Conservation (phyloP, 2,797 vertebrate genomes). For the Tarsius wallacei region DNA sequence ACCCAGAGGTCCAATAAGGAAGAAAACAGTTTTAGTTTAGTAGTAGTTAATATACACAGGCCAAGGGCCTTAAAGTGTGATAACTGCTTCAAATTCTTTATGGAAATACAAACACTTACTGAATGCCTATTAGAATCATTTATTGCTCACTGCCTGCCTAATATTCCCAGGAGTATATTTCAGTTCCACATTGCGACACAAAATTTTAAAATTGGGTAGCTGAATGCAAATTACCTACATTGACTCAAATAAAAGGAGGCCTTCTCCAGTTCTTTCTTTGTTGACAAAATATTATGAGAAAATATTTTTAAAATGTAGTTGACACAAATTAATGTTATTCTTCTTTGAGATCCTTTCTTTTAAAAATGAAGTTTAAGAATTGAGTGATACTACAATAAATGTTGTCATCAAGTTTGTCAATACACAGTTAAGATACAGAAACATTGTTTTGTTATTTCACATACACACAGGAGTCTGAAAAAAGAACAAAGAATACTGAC, state of each 20-base stretch:
- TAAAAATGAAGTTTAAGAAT: background rate
- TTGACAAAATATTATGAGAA: slow-evolving; percentile 37
- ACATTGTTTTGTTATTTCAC: background rate
- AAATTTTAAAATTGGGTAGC: slow-evolving; percentile 43
- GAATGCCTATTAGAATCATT: slow-evolving; percentile 13
- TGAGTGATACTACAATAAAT: background rate
- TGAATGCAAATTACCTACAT: slow-evolving; percentile 45
- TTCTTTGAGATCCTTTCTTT: background rate
- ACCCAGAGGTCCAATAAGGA: background rate
- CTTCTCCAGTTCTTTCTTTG: slow-evolving; percentile 21
- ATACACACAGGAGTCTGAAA: background rate
- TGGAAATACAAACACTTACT: slow-evolving; percentile 6
- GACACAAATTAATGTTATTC: slow-evolving; percentile 26
- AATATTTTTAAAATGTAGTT: background rate
- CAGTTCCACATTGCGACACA: slow-evolving; percentile 33
- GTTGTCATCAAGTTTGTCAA: background rate
- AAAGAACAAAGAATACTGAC: background rate
- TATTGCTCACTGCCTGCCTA: slow-evolving; percentile 65
- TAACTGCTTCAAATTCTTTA: background rate
- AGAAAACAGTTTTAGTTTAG: background rate
- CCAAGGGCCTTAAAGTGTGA: background rate
- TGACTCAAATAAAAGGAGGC: slow-evolving; percentile 66
- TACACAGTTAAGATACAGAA: background rate
- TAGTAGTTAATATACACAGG: background rate
- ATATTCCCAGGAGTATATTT: slow-evolving; percentile 55